These are phyloP conservation scores for Eriocheir sinensis DNA, from an alignment of 1,140 invertebrate genomes.

Conservation along the genomic window DNA sequence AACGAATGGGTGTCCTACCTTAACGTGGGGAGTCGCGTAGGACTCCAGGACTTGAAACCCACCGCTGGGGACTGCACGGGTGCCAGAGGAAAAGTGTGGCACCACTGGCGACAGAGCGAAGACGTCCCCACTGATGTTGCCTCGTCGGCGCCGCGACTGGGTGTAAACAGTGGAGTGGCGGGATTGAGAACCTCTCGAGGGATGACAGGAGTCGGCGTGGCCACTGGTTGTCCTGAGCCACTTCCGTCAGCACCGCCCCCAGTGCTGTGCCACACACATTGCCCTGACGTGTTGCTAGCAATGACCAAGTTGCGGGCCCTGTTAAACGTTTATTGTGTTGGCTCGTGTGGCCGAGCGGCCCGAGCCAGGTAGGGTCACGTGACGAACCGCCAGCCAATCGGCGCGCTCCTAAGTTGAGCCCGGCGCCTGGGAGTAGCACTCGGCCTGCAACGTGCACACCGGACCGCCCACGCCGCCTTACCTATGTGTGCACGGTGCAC, in stretches of 20 bases:
- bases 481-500: constrained; percentile 64
- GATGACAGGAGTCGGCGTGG: constrained; percentile 60
- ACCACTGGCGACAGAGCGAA: constrained; percentile 73
- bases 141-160: constrained; percentile 73
- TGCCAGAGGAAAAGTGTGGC: constrained; percentile 68
- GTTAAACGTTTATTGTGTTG: constrained; percentile 78
- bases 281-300: constrained; percentile 77
- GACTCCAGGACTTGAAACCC: constrained; percentile 56
- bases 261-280: constrained; percentile 76
- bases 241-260: constrained; percentile 67
- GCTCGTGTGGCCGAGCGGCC: constrained; percentile 75
- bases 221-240: constrained; percentile 54
- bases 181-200: constrained; percentile 51
- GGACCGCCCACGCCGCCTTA: constrained; percentile 74
- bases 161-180: constrained; percentile 51
- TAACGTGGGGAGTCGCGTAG: constrained; percentile 55
- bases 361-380: constrained; percentile 77
- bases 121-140: constrained; percentile 64
- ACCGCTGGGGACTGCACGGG: constrained; percentile 49
- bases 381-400: constrained; percentile 74
- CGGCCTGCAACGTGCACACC: constrained; percentile 75
- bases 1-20: constrained; percentile 60
- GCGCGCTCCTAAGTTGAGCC: constrained; percentile 71
- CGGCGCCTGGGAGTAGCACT: constrained; percentile 73
- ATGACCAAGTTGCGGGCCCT: constrained; percentile 77